Evolutionary conservation across 2,797 vertebrate species (phyloP), one percentile per base, ranked within the genome.

Genomic region (Sebastiscus tertius): DNA sequence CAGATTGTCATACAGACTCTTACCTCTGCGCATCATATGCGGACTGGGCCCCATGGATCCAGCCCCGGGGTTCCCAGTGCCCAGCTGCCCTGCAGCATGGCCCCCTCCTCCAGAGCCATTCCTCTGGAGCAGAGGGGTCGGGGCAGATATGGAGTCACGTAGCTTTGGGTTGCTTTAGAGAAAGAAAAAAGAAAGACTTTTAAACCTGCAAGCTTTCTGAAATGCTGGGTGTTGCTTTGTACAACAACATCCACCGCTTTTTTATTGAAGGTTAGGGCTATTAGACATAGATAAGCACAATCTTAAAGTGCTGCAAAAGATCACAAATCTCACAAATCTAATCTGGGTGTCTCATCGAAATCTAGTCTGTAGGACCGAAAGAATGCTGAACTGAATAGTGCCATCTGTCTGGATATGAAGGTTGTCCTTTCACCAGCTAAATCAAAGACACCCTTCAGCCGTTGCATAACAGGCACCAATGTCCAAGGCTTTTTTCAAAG

Each of bases 1-100:
- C 16, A 49, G 16, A 49, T 49, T 49, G 20, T 20, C 42, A 46
- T 0, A 36, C 14, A 16, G 20, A 74, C 22, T 85, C 90, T 91
- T 65, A 99, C 99, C 98, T 96, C 97, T 94, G 87, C 97, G 97
- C 83, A 96, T 79, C n/a, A 96, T 91, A 13, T 98, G 97, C 18
- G 98, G 98, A 91, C 99, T 99, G 46, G 97, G 97, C 22, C 97
- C 97, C 22, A 96, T 95, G 2, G 97, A 87, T 29, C 89, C 95
- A 20, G 93, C 65, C 76, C 94, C 96, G 0, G 94, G 81, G 26
- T 91, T 91, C 84, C 88, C 95, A 1, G 92, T 85, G 0, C 89
- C 88, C 63, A 96, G 94, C 92, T 97, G 97, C 42, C 89, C 93
- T 79, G 71, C 94, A 77, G 62, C 84, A 18, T 90, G 95, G 63